A percentile compares a stretch with the other conserved stretches of the same genome.
Conservation (phyloP, 2,797 vertebrate genomes). For the Enteromius argenteus region DNA sequence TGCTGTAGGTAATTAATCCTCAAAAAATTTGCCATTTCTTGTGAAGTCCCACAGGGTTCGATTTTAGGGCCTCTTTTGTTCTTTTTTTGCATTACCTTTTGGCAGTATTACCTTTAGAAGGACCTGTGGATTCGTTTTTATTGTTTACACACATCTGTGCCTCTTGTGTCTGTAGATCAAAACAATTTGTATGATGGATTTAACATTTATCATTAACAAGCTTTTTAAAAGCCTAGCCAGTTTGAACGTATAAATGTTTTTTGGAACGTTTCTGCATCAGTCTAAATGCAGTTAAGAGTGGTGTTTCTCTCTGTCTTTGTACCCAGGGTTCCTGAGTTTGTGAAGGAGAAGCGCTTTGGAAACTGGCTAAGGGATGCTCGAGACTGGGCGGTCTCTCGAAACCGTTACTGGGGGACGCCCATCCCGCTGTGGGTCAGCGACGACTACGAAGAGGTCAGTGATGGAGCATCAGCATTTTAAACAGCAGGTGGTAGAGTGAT, state of each 20-base stretch:
- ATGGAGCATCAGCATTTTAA: not conserved
- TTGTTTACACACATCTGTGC: not conserved
- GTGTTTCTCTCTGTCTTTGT: not conserved
- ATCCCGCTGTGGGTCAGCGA: constrained; percentile 97
- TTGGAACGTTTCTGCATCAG: not conserved
- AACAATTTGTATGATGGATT: not conserved
- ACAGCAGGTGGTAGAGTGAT: no score
- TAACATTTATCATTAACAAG: no score
- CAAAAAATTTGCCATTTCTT: not conserved
- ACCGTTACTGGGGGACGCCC: constrained; percentile 97
- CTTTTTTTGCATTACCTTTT: not conserved
- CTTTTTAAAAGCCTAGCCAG: not conserved
- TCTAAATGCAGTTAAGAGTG: not conserved
- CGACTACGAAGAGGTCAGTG: constrained; percentile 87
- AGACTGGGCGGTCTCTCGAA: constrained; percentile 96
- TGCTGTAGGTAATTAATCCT: not conserved
- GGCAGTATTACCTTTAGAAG: not conserved
- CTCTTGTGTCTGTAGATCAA: constrained; percentile 1
- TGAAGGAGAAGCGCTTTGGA: constrained; percentile 94
- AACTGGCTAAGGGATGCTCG: constrained; percentile 96
- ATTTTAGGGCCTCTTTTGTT: not conserved
- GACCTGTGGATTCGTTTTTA: not conserved
- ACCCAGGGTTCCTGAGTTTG: constrained; percentile 95
- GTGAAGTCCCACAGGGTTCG: not conserved
- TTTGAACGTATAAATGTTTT: not conserved